phyloP scores from a whole-genome alignment of 2,113 vertebrate genomes.

The Cephalopholis sonnerati region DNA sequence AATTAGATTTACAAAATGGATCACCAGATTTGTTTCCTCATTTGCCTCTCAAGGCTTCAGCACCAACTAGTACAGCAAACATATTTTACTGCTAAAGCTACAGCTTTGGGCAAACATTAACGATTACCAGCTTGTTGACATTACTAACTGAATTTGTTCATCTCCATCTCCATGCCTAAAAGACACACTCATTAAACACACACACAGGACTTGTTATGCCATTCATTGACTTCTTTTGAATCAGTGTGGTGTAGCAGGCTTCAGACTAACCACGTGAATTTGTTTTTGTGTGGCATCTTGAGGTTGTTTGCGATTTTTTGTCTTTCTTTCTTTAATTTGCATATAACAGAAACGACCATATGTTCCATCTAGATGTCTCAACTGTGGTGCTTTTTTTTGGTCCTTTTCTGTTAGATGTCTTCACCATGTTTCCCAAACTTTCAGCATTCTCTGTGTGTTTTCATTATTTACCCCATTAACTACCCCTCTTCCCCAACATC shows the following conservation, averaged over 20 bases:
- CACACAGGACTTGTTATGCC: background rate
- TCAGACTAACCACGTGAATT: background rate
- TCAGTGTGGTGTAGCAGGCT: background rate
- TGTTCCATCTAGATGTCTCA: background rate
- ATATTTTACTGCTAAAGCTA: slow-evolving; percentile 7
- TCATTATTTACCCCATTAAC: too few species aligned
- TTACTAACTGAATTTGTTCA: background rate
- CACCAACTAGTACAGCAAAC: background rate
- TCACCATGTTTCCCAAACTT: background rate
- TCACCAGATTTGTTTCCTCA: too few species aligned
- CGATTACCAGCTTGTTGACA: background rate
- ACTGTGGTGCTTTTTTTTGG: background rate
- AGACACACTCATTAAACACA: background rate
- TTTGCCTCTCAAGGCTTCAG: too few species aligned
- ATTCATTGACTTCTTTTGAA: slow-evolving; percentile 2
- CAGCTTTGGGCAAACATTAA: slow-evolving; percentile 15
- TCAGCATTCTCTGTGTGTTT: too few species aligned
- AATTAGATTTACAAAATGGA: too few species aligned
- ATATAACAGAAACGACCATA: background rate
- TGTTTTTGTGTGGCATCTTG: background rate
- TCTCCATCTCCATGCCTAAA: slow-evolving; percentile 1
- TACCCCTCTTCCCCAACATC: background rate
- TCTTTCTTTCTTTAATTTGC: background rate
- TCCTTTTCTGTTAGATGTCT: background rate
- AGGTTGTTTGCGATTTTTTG: background rate